Conservation (phyloP, 2,113 vertebrate species). For the Campylorhamphus procurvoides region DNA sequence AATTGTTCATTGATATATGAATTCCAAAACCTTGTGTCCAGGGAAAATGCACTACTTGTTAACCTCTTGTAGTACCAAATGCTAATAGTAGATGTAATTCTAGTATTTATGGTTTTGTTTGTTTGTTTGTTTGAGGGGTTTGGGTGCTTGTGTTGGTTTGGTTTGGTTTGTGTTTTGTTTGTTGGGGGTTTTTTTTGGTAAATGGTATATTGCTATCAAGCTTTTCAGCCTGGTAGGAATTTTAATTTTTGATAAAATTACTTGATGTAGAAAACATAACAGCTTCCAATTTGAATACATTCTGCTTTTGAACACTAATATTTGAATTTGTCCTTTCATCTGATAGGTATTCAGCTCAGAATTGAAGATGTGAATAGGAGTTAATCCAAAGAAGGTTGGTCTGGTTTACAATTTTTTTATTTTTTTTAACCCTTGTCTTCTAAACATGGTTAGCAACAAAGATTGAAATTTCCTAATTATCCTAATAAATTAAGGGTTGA, state of each 20-base stretch:
- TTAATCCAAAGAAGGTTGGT: background rate
- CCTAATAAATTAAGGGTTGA: background rate
- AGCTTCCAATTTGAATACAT: background rate
- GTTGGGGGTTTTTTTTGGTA: background rate
- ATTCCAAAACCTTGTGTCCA: background rate
- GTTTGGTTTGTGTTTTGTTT: no score
- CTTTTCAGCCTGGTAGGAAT: background rate
- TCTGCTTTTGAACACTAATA: background rate
- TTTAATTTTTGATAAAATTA: background rate
- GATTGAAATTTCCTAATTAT: background rate
- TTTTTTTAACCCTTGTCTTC: background rate
- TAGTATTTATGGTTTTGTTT: no score
- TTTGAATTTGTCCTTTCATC: background rate
- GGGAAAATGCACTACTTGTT: background rate
- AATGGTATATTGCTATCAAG: background rate
- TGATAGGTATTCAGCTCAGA: background rate
- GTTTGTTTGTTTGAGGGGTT: no score
- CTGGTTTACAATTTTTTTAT: rapidly evolving
- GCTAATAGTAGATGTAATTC: background rate
- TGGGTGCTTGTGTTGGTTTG: no score
- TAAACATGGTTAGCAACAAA: background rate
- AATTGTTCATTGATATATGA: background rate
- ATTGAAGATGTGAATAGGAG: background rate
- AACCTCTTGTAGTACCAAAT: background rate
- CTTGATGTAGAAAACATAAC: background rate